Evolutionary conservation across 1,140 invertebrate species (phyloP).

Genomic region (Palaemon carinicauda): DNA sequence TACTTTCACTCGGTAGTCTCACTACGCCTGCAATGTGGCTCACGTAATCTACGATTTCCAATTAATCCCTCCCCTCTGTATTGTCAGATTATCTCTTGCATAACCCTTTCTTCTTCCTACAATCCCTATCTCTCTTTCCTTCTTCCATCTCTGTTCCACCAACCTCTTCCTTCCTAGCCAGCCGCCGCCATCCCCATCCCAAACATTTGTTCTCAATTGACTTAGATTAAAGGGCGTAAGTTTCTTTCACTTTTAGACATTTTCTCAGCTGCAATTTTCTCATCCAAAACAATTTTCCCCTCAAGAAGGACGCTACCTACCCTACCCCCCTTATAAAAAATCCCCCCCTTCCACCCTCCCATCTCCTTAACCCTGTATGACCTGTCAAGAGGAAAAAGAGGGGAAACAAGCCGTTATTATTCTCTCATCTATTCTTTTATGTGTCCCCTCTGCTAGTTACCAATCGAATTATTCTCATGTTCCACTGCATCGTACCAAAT

Average conservation of each 20-base stretch:
- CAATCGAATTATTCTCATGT: no score
- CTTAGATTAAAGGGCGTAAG: constrained; percentile 13
- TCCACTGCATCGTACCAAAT: no score
- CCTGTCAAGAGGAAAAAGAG: neutral
- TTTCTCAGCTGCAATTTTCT: constrained; percentile 16
- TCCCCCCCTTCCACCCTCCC: no score
- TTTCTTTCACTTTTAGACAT: neutral
- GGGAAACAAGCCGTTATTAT: neutral
- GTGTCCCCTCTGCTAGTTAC: no score
- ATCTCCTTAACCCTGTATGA: neutral
- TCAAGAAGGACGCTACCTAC: neutral
- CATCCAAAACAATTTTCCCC: constrained; percentile 24
- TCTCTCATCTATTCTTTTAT: neutral
- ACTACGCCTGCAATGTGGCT: no score
- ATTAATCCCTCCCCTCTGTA: no score
- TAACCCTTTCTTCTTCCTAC: no score
- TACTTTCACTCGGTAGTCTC: no score
- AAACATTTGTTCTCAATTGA: constrained; percentile 14
- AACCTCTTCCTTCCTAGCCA: neutral
- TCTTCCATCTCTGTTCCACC: neutral
- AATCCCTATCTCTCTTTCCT: no score
- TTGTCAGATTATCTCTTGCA: no score
- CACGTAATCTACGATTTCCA: no score
- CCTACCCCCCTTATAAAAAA: no score
- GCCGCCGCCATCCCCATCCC: neutral